phyloP scores from a whole-genome alignment of 2,113 vertebrate genomes.

The Ursus arctos region DNA sequence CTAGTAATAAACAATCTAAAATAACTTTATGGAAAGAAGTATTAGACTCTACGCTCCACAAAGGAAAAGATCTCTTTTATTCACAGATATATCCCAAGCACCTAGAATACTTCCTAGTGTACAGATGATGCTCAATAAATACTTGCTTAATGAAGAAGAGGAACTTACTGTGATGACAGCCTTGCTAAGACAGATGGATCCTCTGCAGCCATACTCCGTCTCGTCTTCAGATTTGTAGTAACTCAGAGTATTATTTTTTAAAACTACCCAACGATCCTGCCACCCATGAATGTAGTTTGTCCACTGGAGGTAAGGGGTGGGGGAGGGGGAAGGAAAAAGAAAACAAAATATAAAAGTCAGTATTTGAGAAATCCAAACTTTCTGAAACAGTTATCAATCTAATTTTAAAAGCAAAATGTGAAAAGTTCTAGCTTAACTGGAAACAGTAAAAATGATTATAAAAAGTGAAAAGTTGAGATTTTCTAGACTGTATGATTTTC shows the following conservation, averaged over 20 bases:
- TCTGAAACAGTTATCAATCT: constrained; percentile 25
- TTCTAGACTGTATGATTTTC: constrained; percentile 25
- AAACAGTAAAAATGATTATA: constrained; percentile 43
- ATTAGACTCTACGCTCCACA: neutral
- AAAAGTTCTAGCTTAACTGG: constrained; percentile 41
- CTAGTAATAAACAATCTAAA: neutral
- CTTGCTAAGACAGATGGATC: constrained; percentile 98
- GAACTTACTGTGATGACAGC: constrained; percentile 96
- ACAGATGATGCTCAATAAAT: neutral
- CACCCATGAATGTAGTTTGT: constrained; percentile 99
- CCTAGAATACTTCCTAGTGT: neutral
- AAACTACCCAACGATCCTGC: constrained; percentile 98
- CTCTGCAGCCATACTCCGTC: constrained; percentile 97
- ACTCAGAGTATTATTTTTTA: constrained; percentile 96
- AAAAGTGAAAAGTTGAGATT: neutral
- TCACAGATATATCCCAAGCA: neutral
- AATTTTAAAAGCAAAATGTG: constrained; percentile 58
- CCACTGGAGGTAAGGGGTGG: constrained; percentile 90
- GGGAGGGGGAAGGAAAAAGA: constrained; percentile 72
- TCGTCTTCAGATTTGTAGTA: constrained; percentile 99
- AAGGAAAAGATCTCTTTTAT: neutral
- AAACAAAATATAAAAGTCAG: constrained; percentile 64
- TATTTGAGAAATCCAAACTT: constrained; percentile 69
- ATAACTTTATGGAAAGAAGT: neutral
- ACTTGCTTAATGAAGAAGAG: constrained; percentile 9